Conservation (phyloP, 2,797 vertebrate species). For the Megaceryle alcyon region DNA sequence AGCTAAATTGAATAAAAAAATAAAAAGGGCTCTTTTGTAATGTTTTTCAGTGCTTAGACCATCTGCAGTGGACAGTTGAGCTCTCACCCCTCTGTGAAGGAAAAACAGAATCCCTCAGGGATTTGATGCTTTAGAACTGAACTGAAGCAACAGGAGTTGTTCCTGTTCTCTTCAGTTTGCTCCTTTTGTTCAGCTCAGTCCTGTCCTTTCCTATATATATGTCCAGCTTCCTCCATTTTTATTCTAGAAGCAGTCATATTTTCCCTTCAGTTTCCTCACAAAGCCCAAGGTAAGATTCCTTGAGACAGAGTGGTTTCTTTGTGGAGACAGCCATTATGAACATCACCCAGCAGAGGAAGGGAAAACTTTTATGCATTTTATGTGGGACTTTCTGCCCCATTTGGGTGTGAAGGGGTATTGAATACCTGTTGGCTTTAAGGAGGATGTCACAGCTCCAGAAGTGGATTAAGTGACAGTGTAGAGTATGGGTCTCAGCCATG, state of each 20-base stretch:
- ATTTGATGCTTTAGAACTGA: neutral
- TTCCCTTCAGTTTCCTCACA: neutral
- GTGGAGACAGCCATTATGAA: neutral
- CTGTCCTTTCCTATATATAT: neutral
- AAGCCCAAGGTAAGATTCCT: neutral
- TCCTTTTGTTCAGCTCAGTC: neutral
- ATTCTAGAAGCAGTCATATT: neutral
- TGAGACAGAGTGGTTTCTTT: neutral
- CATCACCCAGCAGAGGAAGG: neutral
- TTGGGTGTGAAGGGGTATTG: neutral
- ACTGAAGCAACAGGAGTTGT: neutral
- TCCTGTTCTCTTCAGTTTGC: neutral
- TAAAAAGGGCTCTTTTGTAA: neutral
- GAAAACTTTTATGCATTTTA: neutral
- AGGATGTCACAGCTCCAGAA: neutral
- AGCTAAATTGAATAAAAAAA: neutral
- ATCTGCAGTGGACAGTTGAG: neutral
- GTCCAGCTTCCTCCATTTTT: neutral
- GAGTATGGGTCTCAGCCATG: neutral
- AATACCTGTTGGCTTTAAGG: neutral
- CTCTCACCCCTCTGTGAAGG: neutral
- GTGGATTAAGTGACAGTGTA: neutral
- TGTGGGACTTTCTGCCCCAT: neutral
- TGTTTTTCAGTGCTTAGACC: neutral
- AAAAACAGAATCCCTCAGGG: neutral